These are phyloP conservation scores for Xenopus laevis DNA, from an alignment of 2,113 vertebrate genomes.

Conservation along the genomic window DNA sequence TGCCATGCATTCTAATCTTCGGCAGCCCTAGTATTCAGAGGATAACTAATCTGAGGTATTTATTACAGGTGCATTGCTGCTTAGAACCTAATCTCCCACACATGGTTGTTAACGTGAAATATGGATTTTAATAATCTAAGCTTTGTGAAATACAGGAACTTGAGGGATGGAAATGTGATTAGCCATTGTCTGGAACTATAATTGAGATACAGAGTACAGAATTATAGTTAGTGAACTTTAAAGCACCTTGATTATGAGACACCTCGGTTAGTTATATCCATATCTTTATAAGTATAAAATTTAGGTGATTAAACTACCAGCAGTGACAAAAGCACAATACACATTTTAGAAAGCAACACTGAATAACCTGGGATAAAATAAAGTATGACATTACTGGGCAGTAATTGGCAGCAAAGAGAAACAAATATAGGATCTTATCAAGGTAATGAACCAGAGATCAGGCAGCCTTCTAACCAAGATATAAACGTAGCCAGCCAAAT, in stretches of 20 bases:
- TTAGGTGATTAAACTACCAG: conserved; percentile 62
- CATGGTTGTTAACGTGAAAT: conserved; percentile 73
- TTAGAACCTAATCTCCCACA: conserved; percentile 73
- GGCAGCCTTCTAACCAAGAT: too few species aligned
- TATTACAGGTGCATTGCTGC: conserved; percentile 66
- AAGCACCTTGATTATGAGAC: conserved; percentile 74
- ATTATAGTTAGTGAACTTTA: conserved; percentile 73
- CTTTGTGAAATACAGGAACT: conserved; percentile 71
- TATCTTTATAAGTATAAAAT: conserved; percentile 67
- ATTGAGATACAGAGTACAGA: conserved; percentile 81
- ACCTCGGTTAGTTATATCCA: conserved; percentile 71
- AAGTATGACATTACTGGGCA: not conserved
- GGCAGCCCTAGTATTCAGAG: conserved; percentile 64
- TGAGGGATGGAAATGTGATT: conserved; percentile 80
- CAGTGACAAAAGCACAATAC: conserved; percentile 48
- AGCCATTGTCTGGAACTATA: conserved; percentile 81
- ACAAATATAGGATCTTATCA: conserved; percentile 22
- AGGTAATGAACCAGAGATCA: not conserved
- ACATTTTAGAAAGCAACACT: conserved; percentile 8
- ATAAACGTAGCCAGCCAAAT: too few species aligned
- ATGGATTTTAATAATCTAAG: conserved; percentile 86
- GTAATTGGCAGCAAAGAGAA: not conserved
- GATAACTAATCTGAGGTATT: conserved; percentile 63
- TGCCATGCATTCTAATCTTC: conserved; percentile 58
- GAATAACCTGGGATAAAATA: conserved; percentile 22